Base-by-base conservation (phyloP, 1,140 invertebrate genomes). In the Drosophila ercepeae region DNA sequence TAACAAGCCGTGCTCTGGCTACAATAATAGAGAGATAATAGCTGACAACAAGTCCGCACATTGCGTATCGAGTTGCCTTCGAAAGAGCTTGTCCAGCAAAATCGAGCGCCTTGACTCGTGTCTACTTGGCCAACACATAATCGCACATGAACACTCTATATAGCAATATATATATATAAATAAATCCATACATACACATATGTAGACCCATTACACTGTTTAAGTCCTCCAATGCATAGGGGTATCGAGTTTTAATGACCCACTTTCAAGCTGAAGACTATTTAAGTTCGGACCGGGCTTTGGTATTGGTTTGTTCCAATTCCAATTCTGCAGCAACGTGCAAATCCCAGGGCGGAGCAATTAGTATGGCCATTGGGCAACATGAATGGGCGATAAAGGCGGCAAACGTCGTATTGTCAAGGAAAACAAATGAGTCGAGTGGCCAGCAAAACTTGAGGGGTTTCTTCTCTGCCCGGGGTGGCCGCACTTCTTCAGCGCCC, bases 161-260 rank as follows among this genome's bases (percentile, higher is more conserved):
- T 21, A 44, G 13, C n/a, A n/a, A 51, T n/a, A 29, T 44, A 42
- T n/a, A 27, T 23, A 13, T 36, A 18, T n/a, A 29, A 1, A 27
- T 11, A 32, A 9, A 32, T 32, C 27, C 42, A 54, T 51, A 57
- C 57, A 27, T 55, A 29, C 6, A 32, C n/a, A 34, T 50, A 13
- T 34, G 39, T 6, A 53, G n/a, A 51, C 25, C 39, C 18, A 51
- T 21, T 23, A 36, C 21, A 9, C 14, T 25, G 11, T 29, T 13
- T 9, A 39, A 1, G 18, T 13, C 16, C 2, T 16, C 14, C 14
- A 42, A 18, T 42, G 39, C 39, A 16, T 42, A 61, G 57, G 54
- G 64, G 82, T 82, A 88, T 88, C 77, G 65, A 76, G 75, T 88
- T 88, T 88, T 88, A 88, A 88, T 88, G 82, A 89, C 82, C 82